Evolutionary conservation across 2,113 vertebrate species (phyloP), one percentile per base, ranked within the genome.

Genomic region (Macrotus californicus): DNA sequence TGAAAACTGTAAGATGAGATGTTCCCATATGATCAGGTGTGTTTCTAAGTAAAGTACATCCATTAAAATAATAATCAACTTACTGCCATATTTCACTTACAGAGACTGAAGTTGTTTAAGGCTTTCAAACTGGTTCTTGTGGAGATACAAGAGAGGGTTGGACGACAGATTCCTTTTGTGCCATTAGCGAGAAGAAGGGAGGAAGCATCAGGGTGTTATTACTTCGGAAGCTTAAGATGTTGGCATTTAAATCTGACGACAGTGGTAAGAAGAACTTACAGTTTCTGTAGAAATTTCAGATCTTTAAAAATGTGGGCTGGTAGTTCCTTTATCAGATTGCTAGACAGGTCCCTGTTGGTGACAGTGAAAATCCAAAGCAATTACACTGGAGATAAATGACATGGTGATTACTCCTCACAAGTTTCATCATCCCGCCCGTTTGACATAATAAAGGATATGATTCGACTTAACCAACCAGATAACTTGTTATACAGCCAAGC

Each of bases 51-150:
- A 97, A 75, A 91, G 2, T 8, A 52, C 31, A 96, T 92, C 26
- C 77, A 81, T 84, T 88, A 41, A 34, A 90, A 14, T 46, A 16
- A 29, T 85, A 61, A 69, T 26, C 34, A 80, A 93, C 92, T 43
- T 80, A 1, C 59, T 93, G 92, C 39, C 83, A 21, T 1, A 48
- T 91, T 97, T 97, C 86, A 98, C 98, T 99, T 97, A 98, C 98
- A 99, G 96, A 96, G 98, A 99, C 96, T 99, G 98, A 87, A 99
- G 98, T 43, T 99, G 98, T 72, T 96, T 97, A 89, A 99, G 97
- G 80, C 97, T 98, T 97, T 97, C 97, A 90, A 98, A 98, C 97
- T 98, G 98, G 89, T 96, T 97, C 77, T 97, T 97, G 86, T 98
- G 97, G 93, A 99, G 97, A 29, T 88, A 95, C 90, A 98, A 96